Percentiles rank a stretch among this genome's conserved stretches.
These are phyloP conservation scores for Eristalinus aeneus DNA, from an alignment of 2,888 invertebrate species.

Conservation along the genomic window DNA sequence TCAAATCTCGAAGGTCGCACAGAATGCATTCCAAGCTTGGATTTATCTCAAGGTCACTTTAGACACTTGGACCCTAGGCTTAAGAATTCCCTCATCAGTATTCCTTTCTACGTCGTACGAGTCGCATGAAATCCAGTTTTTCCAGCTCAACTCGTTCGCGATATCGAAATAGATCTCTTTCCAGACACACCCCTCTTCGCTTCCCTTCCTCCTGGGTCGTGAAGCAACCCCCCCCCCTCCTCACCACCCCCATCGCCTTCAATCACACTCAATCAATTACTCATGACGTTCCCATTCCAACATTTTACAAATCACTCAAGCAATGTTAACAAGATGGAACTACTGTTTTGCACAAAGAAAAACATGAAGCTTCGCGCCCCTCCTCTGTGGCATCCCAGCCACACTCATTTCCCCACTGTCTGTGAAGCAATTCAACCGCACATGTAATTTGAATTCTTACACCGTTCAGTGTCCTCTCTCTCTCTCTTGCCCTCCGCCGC, in stretches of 20 bases:
- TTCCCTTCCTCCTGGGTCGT: background rate
- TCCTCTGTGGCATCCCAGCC: background rate
- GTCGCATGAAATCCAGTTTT: background rate
- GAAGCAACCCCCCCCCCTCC: background rate
- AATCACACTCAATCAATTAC: background rate
- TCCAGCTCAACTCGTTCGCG: background rate
- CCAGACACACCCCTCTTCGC: background rate
- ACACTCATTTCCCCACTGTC: background rate
- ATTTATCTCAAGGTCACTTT: no score
- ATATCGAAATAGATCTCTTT: background rate
- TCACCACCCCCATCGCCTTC: no score
- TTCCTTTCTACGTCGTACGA: background rate
- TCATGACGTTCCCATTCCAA: background rate
- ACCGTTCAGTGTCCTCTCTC: conserved; percentile 2
- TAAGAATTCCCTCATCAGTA: background rate
- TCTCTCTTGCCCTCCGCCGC: background rate
- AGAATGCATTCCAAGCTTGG: no score
- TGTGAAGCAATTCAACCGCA: conserved; percentile 2
- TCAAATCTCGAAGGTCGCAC: no score
- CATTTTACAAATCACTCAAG: background rate
- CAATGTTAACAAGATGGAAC: background rate
- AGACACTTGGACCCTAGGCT: background rate
- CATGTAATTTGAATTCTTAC: conserved; percentile 40
- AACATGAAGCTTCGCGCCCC: background rate
- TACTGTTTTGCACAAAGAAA: background rate